Evolutionary conservation across 2,888 invertebrate genomes (phyloP), one percentile per base, ranked within the genome.

Genomic region (Allacma fusca): DNA sequence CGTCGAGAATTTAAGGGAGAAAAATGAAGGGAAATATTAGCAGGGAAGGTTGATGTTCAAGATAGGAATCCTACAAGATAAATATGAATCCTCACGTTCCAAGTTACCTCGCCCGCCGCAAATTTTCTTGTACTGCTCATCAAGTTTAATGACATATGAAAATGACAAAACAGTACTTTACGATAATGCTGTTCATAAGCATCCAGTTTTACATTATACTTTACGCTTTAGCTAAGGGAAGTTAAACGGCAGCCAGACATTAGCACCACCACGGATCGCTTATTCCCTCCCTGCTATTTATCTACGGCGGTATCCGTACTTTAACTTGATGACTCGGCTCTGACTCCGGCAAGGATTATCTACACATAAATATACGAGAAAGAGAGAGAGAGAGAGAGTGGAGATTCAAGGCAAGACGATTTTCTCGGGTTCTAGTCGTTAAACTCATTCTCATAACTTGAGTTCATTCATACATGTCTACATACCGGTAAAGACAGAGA

Each of bases 121-220:
- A 50, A 50, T 50, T 50, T 50, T n/a, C 50, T n/a, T 50, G 50
- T 13, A 50, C 16, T 2, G 4, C n/a, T 50, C 50, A 50, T 50
- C 50, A 50, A 50, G 50, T 50, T 50, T 50, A 50, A 50, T 50
- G 50, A 9, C n/a, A 50, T 50, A 50, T 50, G 50, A n/a, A 50
- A 50, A 50, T n/a, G 2, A 16, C 50, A 50, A 13, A 50, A 50
- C 19, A 50, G 50, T n/a, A 13, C 50, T 50, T 19, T 50, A 19
- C 5, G 2, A 13, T 50, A 50, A 50, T 50, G 50, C 19, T n/a
- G 19, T 50, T 50, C 50, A 50, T 50, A 50, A 50, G 19, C n/a
- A 50, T 50, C 5, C 7, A 40, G 13, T 13, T 50, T 50, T 50
- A 5, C 50, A 50, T 50, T 50, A n/a, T 19, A 50, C n/a, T 50